Evolutionary conservation across 2,113 vertebrate species (phyloP).

Genomic region (Phyllostomus hastatus): DNA sequence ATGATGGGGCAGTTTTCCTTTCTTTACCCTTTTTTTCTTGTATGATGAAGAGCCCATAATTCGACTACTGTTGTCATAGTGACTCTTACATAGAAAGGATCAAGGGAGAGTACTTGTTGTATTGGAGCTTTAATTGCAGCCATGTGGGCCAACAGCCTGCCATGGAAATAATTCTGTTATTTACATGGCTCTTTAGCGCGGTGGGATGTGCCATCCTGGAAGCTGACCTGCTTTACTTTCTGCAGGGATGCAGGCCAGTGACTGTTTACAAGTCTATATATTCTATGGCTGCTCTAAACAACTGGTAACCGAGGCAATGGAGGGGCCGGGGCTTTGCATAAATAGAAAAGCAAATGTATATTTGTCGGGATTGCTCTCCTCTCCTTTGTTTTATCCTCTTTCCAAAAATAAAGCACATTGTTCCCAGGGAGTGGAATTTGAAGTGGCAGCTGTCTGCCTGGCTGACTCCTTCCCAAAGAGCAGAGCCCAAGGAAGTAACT

Average conservation of each 20-base stretch:
- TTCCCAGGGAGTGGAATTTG: conserved; percentile 67
- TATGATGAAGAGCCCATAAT: not conserved
- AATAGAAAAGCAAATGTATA: conserved; percentile 69
- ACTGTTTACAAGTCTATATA: conserved; percentile 37
- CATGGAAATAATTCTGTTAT: conserved; percentile 39
- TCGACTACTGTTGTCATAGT: not conserved
- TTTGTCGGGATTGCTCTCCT: conserved; percentile 51
- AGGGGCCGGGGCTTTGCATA: conserved; percentile 54
- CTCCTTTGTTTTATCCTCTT: conserved; percentile 64
- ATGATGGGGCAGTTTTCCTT: not conserved
- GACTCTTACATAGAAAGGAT: conserved; percentile 10
- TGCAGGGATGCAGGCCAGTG: not conserved
- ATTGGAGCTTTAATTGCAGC: conserved; percentile 23
- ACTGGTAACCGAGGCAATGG: conserved; percentile 49
- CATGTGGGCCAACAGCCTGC: not conserved
- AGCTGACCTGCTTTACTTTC: conserved; percentile 37
- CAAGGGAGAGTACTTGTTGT: not conserved
- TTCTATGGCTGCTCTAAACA: conserved; percentile 47
- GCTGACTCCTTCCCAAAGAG: conserved; percentile 60
- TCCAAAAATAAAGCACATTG: conserved; percentile 76
- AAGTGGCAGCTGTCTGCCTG: conserved; percentile 71
- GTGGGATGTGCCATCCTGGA: not conserved
- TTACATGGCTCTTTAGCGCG: conserved; percentile 21
- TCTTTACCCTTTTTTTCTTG: not conserved
- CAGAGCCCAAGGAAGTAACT: conserved; percentile 42